Base-by-base conservation (phyloP, 2,888 invertebrate species). In the Metalampra italica region DNA sequence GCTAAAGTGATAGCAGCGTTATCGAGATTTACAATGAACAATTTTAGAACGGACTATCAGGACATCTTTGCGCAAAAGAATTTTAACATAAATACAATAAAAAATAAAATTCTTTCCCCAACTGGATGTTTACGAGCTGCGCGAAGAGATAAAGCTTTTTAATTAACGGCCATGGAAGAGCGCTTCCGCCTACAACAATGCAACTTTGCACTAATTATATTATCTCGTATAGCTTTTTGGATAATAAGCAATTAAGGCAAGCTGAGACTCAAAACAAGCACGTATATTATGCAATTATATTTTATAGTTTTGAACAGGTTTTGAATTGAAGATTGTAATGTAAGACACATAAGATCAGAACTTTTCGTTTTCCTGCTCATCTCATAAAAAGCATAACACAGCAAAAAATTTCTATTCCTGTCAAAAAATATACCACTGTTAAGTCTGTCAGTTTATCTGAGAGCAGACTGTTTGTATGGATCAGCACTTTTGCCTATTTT, bases 111-210 rank as follows among this genome's bases (percentile, higher is more conserved):
- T 46, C 50, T 56, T 61, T 56, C 54, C 53, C 51, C 43, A 46
- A 32, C 34, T 8, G 48, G 36, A 36, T 53, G 47, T 54, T 52
- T 52, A 44, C 51, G 50, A 52, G 12, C 36, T 37, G 37, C 8
- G 12, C 44, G 9, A 13, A 34, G 29, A 55, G 37, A 43, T 60
- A 59, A 59, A 63, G 55, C 60, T 61, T 64, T 69, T 66, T 68
- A 70, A 70, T 67, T 66, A 67, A 55, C 50, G 56, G 14, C 46
- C 53, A 53, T 57, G 55, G 59, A 68, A 54, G 54, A 49, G 55
- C 54, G 55, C 62, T 71, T 62, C 62, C 62, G 62, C 54, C 50
- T 51, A 56, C 56, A 55, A 68, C 60, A 62, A 67, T 63, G 60
- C 56, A 54, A 51, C 50, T 57, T 51, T 60, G 55, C 57, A 56